Percentiles rank a stretch among this genome's conserved stretches.
phyloP scores from a whole-genome alignment of 2,797 vertebrate species.

The Hydrolagus colliei region DNA sequence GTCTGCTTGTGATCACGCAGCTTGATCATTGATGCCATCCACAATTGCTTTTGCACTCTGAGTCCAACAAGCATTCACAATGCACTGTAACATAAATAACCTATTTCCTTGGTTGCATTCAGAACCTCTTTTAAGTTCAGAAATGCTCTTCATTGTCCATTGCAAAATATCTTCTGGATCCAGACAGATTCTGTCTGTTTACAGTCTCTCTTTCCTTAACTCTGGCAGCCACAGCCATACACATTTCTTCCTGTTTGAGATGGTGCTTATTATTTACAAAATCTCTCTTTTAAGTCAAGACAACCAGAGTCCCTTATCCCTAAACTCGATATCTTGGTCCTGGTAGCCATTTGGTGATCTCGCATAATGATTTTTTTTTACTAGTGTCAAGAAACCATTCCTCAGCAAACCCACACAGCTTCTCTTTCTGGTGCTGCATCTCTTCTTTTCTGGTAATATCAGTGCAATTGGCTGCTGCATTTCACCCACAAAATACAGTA shows the following conservation, averaged over 20 bases:
- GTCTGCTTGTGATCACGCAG: background rate
- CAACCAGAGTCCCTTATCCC: background rate
- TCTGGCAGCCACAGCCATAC: background rate
- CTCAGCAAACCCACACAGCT: background rate
- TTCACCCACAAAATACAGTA: too few relatives aligned
- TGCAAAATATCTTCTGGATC: background rate
- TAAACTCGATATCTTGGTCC: background rate
- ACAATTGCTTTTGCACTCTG: background rate
- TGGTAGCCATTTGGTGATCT: background rate
- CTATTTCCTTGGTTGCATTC: background rate
- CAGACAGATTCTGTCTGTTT: background rate
- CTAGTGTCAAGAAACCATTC: background rate
- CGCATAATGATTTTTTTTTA: background rate
- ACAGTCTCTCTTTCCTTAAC: background rate
- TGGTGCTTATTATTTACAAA: background rate
- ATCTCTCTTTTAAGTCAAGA: constrained; percentile 1
- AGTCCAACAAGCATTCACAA: background rate
- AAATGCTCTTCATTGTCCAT: background rate
- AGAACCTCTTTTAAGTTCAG: background rate
- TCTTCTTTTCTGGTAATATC: too few relatives aligned
- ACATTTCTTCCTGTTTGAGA: background rate
- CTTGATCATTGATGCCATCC: background rate
- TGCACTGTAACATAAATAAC: background rate
- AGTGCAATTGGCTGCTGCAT: too few relatives aligned
- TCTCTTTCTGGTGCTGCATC: background rate